Evolutionary conservation across 2,888 invertebrate genomes (phyloP).

Genomic region (Agrotis puta): DNA sequence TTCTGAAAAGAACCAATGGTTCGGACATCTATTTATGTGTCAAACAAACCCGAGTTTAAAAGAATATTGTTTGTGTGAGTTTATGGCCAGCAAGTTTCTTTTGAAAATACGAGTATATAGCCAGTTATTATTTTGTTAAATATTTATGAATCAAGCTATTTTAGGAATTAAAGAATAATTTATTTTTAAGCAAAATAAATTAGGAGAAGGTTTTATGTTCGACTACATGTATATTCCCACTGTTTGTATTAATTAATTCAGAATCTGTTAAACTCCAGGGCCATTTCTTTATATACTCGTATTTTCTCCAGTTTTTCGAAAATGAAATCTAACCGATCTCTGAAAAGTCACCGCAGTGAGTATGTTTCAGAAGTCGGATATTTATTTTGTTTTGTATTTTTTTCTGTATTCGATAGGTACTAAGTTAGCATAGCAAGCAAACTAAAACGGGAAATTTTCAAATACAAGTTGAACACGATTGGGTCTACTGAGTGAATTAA

Average conservation of each 20-base stretch:
- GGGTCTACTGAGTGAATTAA: conserved; percentile 20
- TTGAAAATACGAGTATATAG: background rate
- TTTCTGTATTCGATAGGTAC: background rate
- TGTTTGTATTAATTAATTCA: too few species aligned
- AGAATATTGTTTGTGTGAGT: conserved; percentile 17
- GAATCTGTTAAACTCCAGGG: too few species aligned
- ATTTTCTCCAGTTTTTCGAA: too few species aligned
- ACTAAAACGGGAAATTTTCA: background rate
- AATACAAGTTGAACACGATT: background rate
- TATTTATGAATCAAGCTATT: background rate
- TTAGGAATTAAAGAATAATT: background rate
- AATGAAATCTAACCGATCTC: too few species aligned
- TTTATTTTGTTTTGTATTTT: background rate
- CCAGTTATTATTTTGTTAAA: conserved; percentile 20
- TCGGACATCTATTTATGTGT: conserved; percentile 59
- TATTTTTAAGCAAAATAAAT: too few species aligned
- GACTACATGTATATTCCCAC: too few species aligned
- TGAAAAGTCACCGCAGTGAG: too few species aligned
- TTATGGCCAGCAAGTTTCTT: conserved; percentile 17
- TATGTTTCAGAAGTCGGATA: background rate
- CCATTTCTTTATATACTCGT: too few species aligned
- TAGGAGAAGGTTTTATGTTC: too few species aligned
- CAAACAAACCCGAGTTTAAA: conserved; percentile 21
- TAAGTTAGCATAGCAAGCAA: background rate
- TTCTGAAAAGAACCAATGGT: conserved; percentile 54